A percentile compares a stretch with the other conserved stretches of the same genome.
Evolutionary conservation across 64 coral and sea anemone species (phyloP).

Genomic region (Dendronephthya gigantea): DNA sequence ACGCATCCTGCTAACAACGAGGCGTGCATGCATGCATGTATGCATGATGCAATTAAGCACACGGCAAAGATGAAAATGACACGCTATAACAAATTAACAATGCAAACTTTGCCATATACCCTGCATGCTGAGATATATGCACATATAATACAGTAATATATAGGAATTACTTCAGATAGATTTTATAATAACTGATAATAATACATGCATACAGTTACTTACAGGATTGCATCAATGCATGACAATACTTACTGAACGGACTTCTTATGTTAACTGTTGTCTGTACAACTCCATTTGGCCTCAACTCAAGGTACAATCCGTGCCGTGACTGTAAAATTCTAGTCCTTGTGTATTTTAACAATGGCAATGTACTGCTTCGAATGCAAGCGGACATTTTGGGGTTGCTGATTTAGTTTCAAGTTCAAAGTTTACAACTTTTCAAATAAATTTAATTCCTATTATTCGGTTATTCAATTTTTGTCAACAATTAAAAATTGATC

Average conservation of each 20-base stretch:
- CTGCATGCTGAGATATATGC: background rate
- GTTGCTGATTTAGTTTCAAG: background rate
- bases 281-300: conserved; percentile 46
- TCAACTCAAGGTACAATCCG: conserved; percentile 81
- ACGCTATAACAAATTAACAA: too few relatives aligned
- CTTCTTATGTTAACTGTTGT: conserved; percentile 60
- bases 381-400: background rate
- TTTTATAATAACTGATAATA: too few relatives aligned
- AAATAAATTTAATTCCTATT: too few relatives aligned
- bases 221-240: too few relatives aligned
- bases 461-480: background rate
- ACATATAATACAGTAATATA: background rate
- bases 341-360: conserved; percentile 71
- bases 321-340: conserved; percentile 52
- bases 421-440: background rate
- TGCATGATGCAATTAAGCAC: too few relatives aligned
- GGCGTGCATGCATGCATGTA: too few relatives aligned
- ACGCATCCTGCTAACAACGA: too few relatives aligned
- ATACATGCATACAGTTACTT: background rate
- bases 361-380: conserved; percentile 34
- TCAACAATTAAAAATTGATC: conserved; percentile 8
- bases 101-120: too few relatives aligned
- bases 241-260: conserved; percentile 75
- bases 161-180: too few relatives aligned
- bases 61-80: too few relatives aligned